phyloP scores from a whole-genome alignment of 2,113 vertebrate genomes.

The Xiphophorus maculatus region DNA sequence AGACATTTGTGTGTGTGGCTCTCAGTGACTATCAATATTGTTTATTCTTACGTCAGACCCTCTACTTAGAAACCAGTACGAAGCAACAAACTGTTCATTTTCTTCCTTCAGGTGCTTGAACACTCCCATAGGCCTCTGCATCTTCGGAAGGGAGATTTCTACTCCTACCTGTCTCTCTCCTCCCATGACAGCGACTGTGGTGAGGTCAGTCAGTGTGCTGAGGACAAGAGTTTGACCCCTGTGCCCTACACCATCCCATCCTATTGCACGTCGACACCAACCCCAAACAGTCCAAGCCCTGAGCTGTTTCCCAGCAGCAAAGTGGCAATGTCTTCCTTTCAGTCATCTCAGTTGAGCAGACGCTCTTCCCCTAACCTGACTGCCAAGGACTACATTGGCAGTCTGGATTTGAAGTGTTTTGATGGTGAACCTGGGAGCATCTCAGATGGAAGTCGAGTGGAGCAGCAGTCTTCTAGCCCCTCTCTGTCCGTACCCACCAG shows the following conservation, averaged over 20 bases:
- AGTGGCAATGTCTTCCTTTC: not conserved
- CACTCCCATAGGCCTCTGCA: slow-evolving; percentile 92
- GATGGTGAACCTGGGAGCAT: not conserved
- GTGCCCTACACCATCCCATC: slow-evolving; percentile 68
- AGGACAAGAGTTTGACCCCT: slow-evolving; percentile 86
- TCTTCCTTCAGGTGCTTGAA: slow-evolving; percentile 82
- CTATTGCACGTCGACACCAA: slow-evolving; percentile 9
- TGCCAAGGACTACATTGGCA: not conserved
- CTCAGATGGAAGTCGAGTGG: fast-evolving
- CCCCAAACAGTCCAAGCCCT: slow-evolving; percentile 39
- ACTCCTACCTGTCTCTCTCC: slow-evolving; percentile 96
- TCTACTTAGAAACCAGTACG: not conserved
- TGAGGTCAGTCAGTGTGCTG: slow-evolving; percentile 87
- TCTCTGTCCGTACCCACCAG: slow-evolving; percentile 67
- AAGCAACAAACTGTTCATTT: not conserved
- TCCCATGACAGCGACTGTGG: slow-evolving; percentile 99
- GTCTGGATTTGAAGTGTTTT: slow-evolving; percentile 2
- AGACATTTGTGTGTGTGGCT: not conserved
- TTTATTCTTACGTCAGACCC: not conserved
- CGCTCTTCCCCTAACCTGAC: not conserved
- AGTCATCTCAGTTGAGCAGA: not conserved
- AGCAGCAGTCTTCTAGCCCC: not conserved
- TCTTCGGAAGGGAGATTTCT: slow-evolving; percentile 94
- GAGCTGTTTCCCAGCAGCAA: slow-evolving; percentile 15
- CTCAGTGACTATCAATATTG: not conserved